These are phyloP conservation scores for Hartigia nigra DNA, from an alignment of 2,888 invertebrate genomes.

Conservation along the genomic window DNA sequence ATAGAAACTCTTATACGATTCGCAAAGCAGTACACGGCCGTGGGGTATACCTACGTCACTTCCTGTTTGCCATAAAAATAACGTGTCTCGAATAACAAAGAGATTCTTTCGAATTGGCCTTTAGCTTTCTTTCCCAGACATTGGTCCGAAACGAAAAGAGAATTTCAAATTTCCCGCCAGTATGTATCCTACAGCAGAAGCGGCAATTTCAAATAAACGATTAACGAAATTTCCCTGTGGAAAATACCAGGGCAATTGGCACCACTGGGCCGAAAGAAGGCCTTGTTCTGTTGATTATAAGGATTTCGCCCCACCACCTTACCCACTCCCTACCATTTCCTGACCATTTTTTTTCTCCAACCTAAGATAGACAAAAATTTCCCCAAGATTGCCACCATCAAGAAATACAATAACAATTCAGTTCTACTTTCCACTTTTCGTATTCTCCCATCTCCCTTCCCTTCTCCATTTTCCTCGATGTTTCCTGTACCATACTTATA, in stretches of 20 bases:
- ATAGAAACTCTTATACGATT: background rate
- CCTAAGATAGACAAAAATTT: background rate
- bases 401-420: background rate
- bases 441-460: background rate
- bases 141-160: constrained; percentile 25
- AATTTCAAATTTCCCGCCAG: constrained; percentile 39
- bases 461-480: background rate
- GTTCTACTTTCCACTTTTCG: background rate
- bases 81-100: background rate
- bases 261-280: background rate
- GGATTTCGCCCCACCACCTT: background rate
- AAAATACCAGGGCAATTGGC: background rate
- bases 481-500: background rate
- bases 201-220: constrained; percentile 37
- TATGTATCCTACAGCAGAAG: constrained; percentile 24
- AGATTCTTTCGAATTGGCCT: background rate
- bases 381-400: background rate
- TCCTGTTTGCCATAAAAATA: background rate
- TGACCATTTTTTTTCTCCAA: background rate
- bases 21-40: background rate
- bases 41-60: background rate
- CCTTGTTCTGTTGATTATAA: background rate
- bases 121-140: background rate
- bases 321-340: background rate
- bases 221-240: constrained; percentile 24